A percentile compares a stretch with the other conserved stretches of the same genome.
Conservation (phyloP, 2,113 vertebrate species). For the Melanerpes formicivorus region DNA sequence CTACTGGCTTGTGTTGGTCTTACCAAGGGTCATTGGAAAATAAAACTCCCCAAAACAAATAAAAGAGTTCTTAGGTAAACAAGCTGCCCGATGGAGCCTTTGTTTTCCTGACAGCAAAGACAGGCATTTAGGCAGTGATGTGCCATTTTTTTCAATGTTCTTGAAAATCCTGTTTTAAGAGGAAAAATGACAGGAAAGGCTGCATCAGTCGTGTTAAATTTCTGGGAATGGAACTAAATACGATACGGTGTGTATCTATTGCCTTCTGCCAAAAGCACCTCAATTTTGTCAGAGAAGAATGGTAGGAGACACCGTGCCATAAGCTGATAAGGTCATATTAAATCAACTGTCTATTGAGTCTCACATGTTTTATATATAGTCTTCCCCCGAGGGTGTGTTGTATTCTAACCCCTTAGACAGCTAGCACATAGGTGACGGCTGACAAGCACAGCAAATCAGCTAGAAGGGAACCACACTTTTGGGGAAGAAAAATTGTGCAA, state of each 20-base stretch:
- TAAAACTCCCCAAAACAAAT: not conserved
- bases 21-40: not conserved
- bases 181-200: not conserved
- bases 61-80: not conserved
- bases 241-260: constrained; percentile 56
- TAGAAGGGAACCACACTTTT: not conserved
- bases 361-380: constrained; percentile 59
- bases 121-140: not conserved
- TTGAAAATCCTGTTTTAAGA: constrained; percentile 19
- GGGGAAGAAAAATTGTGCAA: not conserved
- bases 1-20: not conserved
- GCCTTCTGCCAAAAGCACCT: constrained; percentile 60
- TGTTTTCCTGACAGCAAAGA: not conserved
- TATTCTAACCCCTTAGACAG: constrained; percentile 9
- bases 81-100: not conserved
- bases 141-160: not conserved
- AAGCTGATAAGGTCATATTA: constrained; percentile 73
- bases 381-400: constrained; percentile 32
- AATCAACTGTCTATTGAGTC: constrained; percentile 63
- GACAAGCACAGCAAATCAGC: constrained; percentile 12
- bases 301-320: constrained; percentile 59
- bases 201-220: constrained; percentile 56
- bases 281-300: constrained; percentile 50
- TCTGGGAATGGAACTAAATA: constrained; percentile 38
- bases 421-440: constrained; percentile 46